Percentiles rank a stretch among this genome's conserved stretches.
Conservation (phyloP, 2,888 invertebrate genomes). For the Archips xylosteana region DNA sequence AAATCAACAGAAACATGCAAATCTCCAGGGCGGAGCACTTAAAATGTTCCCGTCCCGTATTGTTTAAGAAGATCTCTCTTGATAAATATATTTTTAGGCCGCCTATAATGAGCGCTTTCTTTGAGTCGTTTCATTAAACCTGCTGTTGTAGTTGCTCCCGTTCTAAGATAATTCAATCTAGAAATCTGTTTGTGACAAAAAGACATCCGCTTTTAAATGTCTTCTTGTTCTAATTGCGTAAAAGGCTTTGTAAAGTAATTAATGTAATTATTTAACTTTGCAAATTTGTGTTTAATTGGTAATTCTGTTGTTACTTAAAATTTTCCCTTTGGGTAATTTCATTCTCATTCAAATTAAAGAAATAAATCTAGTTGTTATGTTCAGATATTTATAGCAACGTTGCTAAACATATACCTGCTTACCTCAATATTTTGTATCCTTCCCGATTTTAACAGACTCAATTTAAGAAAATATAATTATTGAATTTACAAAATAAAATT, state of each 20-base stretch:
- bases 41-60: slow-evolving; percentile 20
- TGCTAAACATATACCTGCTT: too few relatives aligned
- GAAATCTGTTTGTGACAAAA: slow-evolving; percentile 23
- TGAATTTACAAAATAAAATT: neutral
- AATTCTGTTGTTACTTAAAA: too few relatives aligned
- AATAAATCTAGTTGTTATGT: too few relatives aligned
- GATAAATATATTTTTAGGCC: slow-evolving; percentile 29
- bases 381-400: too few relatives aligned
- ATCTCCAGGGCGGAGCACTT: slow-evolving; percentile 6
- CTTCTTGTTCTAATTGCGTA: neutral
- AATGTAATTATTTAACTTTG: too few relatives aligned
- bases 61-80: slow-evolving; percentile 22
- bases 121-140: slow-evolving; percentile 25
- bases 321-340: too few relatives aligned
- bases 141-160: slow-evolving; percentile 15
- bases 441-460: too few relatives aligned
- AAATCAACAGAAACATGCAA: slow-evolving; percentile 20
- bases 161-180: slow-evolving; percentile 27
- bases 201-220: slow-evolving; percentile 3
- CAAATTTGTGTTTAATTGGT: too few relatives aligned
- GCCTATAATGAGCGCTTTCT: slow-evolving; percentile 19
- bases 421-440: too few relatives aligned
- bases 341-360: too few relatives aligned
- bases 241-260: too few relatives aligned
- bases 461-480: too few relatives aligned